Base-by-base conservation (phyloP, 2,888 invertebrate species). In the Girardia tigrina region DNA sequence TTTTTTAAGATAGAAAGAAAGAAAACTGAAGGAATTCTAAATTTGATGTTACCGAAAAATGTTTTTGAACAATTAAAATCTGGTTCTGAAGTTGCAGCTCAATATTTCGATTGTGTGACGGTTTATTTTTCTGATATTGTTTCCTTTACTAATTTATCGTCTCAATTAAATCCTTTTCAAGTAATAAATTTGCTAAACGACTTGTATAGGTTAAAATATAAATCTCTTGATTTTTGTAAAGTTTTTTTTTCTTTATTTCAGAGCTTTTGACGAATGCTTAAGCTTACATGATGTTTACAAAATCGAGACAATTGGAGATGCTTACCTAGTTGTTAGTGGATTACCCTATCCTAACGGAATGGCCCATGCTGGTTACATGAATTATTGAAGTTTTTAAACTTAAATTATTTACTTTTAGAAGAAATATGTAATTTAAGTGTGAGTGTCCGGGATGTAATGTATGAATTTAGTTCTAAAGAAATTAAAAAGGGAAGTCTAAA, bases 121-220 rank as follows among this genome's bases (percentile, higher is more conserved):
- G 56, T 56, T 56, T 56, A 56, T 56, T 56, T 56, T 56, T 56
- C 56, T 56, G 56, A 56, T 56, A 56, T 56, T 56, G 56, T 56
- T 56, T 56, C 56, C 4, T 56, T 56, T n/a, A 56, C 56, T 8
- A 56, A 16, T 16, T 12, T 36, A 36, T 36, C 36, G 16, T 8
- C 56, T 2, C 4, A 4, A 56, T 56, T 56, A n/a, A 56, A 4
- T n/a, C 56, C 56, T 4, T 56, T 56, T 56, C 56, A 56, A 56
- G 56, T 56, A 2, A 56, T 56, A 20, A 23, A n/a, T 20, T 23
- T 56, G 4, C n/a, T 56, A 4, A 56, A 56, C 23, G 56, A 56
- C 23, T 56, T 56, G 23, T 56, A 56, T 56, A 4, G 56, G 56
- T 56, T 12, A 20, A 16, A 20, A 20, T 36, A 36, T 12, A 36